Conservation (phyloP, 2,113 vertebrate genomes). For the Cottus gobio region DNA sequence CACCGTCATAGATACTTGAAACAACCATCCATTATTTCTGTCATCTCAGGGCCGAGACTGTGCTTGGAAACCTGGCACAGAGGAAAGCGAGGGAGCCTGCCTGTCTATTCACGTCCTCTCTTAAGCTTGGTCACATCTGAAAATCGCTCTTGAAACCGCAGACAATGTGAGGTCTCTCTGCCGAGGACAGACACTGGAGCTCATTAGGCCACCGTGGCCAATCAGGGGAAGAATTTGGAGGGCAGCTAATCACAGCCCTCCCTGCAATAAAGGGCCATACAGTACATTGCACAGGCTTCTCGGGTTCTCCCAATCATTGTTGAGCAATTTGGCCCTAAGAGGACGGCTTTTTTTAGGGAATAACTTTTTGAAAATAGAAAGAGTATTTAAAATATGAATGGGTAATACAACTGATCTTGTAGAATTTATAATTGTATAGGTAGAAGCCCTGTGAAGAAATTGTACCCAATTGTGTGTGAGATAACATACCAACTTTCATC, state of each 20-base stretch:
- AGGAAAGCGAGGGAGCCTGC: slow-evolving; percentile 37
- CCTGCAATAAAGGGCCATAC: slow-evolving; percentile 53
- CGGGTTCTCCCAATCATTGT: slow-evolving; percentile 48
- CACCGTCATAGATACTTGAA: slow-evolving; percentile 37
- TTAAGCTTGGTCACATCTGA: slow-evolving; percentile 71
- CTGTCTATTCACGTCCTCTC: slow-evolving; percentile 71
- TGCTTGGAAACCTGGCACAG: slow-evolving; percentile 66
- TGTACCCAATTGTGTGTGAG: neutral
- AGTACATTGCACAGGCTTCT: slow-evolving; percentile 56
- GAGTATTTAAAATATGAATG: neutral
- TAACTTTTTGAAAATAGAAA: slow-evolving; percentile 35
- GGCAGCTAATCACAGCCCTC: slow-evolving; percentile 51
- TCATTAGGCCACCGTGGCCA: slow-evolving; percentile 62
- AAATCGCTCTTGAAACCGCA: slow-evolving; percentile 71
- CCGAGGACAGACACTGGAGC: slow-evolving; percentile 58
- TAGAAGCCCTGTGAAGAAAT: neutral
- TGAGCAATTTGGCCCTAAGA: slow-evolving; percentile 33
- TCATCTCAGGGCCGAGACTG: slow-evolving; percentile 45
- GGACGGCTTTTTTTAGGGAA: neutral
- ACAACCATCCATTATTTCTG: slow-evolving; percentile 41
- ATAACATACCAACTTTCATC: no score
- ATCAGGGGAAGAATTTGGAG: slow-evolving; percentile 61
- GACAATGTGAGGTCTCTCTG: slow-evolving; percentile 74
- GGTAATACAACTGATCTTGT: neutral
- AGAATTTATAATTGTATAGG: neutral